These are phyloP conservation scores for Ammodramus savannarum DNA, from an alignment of 2,113 vertebrate species.

Conservation along the genomic window DNA sequence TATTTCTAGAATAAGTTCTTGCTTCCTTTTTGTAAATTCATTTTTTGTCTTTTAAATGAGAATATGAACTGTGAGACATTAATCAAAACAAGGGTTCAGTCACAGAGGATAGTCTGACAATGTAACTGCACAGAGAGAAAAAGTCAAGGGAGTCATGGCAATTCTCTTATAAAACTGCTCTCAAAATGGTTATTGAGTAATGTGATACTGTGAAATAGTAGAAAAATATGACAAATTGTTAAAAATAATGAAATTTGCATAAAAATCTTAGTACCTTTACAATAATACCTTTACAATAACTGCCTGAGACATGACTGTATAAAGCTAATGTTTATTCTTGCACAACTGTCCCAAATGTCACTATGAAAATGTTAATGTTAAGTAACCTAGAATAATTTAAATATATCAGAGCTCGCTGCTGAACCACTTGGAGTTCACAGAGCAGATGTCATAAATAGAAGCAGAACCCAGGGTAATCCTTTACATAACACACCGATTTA, in stretches of 20 bases:
- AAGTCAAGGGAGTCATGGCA: neutral
- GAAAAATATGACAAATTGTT: neutral
- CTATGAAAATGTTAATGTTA: neutral
- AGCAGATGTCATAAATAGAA: neutral
- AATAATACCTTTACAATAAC: neutral
- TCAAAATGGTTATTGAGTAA: neutral
- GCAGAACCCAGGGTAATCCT: neutral
- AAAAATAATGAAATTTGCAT: neutral
- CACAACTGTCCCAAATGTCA: neutral
- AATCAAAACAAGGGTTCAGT: neutral
- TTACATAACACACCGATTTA: neutral
- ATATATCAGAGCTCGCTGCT: neutral
- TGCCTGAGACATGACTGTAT: neutral
- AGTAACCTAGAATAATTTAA: neutral
- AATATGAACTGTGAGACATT: neutral
- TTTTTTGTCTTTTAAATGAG: neutral
- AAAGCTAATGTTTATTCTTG: neutral
- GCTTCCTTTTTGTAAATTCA: neutral
- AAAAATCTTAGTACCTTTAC: neutral
- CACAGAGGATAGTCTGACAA: neutral
- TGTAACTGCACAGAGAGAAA: neutral
- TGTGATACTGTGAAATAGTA: neutral
- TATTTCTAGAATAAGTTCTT: neutral
- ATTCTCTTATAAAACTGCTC: neutral
- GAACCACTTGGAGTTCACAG: neutral